Evolutionary conservation across 2,113 vertebrate species (phyloP).

Genomic region (Corynorhinus townsendii): DNA sequence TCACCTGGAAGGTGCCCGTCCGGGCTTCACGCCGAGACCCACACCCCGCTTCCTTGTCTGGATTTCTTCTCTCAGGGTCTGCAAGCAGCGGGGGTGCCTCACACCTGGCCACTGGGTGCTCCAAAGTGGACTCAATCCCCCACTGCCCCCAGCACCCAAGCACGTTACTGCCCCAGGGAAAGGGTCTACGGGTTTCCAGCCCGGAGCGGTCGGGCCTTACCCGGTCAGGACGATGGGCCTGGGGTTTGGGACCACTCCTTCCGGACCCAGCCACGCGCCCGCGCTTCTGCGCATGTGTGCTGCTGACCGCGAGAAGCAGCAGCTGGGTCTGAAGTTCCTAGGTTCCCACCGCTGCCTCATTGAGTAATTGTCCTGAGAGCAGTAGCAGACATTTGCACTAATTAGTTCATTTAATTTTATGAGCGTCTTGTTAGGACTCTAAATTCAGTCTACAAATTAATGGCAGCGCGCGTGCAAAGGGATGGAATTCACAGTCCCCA

Average conservation of each 20-base stretch:
- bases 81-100: background rate
- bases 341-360: background rate
- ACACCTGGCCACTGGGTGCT: background rate
- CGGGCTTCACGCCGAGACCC: background rate
- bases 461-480: background rate
- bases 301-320: background rate
- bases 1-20: background rate
- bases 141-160: background rate
- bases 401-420: slow-evolving; percentile 49
- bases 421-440: background rate
- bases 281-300: accelerated
- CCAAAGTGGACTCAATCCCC: background rate
- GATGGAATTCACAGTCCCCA: background rate
- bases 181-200: background rate
- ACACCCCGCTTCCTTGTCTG: background rate
- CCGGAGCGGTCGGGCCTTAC: background rate
- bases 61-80: background rate
- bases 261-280: accelerated
- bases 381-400: background rate
- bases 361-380: background rate
- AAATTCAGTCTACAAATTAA: background rate
- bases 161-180: accelerated
- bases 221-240: background rate
- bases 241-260: accelerated
- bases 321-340: too few relatives aligned